Evolutionary conservation across 2,888 invertebrate genomes (phyloP).

Genomic region (Crepidodera aurea): DNA sequence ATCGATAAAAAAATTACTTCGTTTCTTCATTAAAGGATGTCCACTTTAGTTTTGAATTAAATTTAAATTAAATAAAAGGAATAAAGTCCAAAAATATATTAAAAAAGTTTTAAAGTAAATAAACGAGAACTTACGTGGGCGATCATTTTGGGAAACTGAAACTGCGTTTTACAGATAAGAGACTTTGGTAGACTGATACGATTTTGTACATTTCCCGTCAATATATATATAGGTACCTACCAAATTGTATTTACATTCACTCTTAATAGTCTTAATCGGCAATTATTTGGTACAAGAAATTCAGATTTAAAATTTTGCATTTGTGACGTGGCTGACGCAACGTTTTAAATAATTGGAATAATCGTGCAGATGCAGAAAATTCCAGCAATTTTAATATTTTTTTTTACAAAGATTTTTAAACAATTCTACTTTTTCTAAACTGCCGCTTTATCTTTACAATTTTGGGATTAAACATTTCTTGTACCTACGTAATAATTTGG

Average conservation of each 20-base stretch:
- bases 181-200: slow-evolving; percentile 20
- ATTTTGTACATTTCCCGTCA: background rate
- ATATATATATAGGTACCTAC: slow-evolving; percentile 6
- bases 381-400: too few species aligned
- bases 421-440: too few species aligned
- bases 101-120: too few species aligned
- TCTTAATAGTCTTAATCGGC: background rate
- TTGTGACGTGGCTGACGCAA: slow-evolving; percentile 1
- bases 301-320: slow-evolving; percentile 5
- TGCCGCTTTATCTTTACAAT: too few species aligned
- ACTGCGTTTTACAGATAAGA: background rate
- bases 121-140: slow-evolving; percentile 24
- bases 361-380: background rate
- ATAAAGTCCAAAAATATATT: too few species aligned
- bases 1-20: too few species aligned
- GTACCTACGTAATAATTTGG: too few species aligned
- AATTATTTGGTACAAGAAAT: background rate
- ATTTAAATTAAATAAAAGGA: too few species aligned
- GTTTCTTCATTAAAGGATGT: too few species aligned
- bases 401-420: too few species aligned
- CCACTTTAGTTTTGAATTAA: too few species aligned
- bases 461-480: too few species aligned
- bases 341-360: background rate
- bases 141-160: slow-evolving; percentile 16
- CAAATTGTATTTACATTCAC: slow-evolving; percentile 6